Percentiles rank a stretch among this genome's conserved stretches.
These are phyloP conservation scores for Cyrtorhinus lividipennis DNA, from an alignment of 1,140 invertebrate genomes.

Conservation along the genomic window DNA sequence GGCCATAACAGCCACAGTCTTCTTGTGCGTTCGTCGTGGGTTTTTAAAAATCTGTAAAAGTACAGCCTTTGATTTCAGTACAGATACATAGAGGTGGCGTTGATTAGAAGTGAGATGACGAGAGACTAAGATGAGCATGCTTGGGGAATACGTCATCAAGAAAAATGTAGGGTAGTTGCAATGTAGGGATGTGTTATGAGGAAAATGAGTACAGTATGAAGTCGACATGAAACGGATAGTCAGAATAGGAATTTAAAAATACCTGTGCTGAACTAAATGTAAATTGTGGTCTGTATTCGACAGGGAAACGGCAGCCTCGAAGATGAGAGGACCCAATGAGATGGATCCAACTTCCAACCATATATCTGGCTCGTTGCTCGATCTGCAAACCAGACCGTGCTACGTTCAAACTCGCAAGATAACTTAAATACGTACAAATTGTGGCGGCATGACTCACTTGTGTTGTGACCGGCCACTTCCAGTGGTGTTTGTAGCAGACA, in stretches of 20 bases:
- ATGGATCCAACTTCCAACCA: slow-evolving; percentile 92
- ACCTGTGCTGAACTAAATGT: slow-evolving; percentile 62
- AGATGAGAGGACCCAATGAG: slow-evolving; percentile 70
- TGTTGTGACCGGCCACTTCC: slow-evolving; percentile 36
- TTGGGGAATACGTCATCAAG: no score
- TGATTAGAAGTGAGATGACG: no score
- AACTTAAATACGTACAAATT: no score
- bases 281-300: slow-evolving; percentile 57
- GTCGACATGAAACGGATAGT: no score
- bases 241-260: no score
- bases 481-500: slow-evolving; percentile 37
- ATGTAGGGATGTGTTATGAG: no score
- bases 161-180: no score
- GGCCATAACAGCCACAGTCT: slow-evolving; percentile 92
- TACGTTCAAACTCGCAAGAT: no score
- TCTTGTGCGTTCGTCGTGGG: slow-evolving; percentile 76
- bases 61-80: no score
- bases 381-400: slow-evolving; percentile 12
- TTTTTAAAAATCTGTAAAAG: slow-evolving; percentile 54
- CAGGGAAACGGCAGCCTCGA: slow-evolving; percentile 81
- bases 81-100: no score
- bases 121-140: no score
- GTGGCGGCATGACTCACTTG: slow-evolving; percentile 20
- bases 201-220: no score
- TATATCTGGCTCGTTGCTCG: slow-evolving; percentile 41